phyloP scores from a whole-genome alignment of 2,797 vertebrate genomes.

The Gadopsis marmoratus region DNA sequence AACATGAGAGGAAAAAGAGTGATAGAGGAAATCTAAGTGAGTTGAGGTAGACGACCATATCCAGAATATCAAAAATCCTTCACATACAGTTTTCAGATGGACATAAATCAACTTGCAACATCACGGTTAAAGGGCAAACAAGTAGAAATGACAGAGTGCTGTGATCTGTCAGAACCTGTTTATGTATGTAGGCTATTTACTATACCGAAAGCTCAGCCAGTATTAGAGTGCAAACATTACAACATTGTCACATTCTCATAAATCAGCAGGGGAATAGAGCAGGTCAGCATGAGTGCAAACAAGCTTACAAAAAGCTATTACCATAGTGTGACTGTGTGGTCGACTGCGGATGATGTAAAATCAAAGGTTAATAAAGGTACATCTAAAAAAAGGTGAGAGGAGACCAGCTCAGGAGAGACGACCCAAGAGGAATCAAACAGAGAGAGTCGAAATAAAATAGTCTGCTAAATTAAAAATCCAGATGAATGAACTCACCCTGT shows the following conservation, averaged over 20 bases:
- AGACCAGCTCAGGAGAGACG: neutral
- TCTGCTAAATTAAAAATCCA: neutral
- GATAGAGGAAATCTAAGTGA: neutral
- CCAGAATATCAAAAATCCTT: conserved; percentile 1
- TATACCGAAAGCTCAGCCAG: conserved; percentile 5
- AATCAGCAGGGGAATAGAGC: conserved; percentile 6
- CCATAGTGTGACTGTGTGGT: neutral
- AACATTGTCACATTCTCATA: conserved; percentile 1
- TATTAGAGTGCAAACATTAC: conserved; percentile 5
- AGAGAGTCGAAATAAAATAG: neutral
- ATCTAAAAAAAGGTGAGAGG: neutral
- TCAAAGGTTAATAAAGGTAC: neutral
- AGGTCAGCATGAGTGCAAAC: neutral
- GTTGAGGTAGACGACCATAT: neutral
- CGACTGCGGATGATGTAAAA: neutral
- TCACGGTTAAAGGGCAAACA: neutral
- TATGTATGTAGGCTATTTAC: neutral
- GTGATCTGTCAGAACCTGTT: neutral
- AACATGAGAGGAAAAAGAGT: neutral
- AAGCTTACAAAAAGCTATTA: neutral
- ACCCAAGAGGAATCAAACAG: neutral
- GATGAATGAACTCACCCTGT: conserved; percentile 68
- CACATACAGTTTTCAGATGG: neutral
- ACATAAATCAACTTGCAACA: conserved; percentile 5
- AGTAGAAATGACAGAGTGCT: neutral